Evolutionary conservation across 2,113 vertebrate genomes (phyloP).

Genomic region (Rhipidura dahli): DNA sequence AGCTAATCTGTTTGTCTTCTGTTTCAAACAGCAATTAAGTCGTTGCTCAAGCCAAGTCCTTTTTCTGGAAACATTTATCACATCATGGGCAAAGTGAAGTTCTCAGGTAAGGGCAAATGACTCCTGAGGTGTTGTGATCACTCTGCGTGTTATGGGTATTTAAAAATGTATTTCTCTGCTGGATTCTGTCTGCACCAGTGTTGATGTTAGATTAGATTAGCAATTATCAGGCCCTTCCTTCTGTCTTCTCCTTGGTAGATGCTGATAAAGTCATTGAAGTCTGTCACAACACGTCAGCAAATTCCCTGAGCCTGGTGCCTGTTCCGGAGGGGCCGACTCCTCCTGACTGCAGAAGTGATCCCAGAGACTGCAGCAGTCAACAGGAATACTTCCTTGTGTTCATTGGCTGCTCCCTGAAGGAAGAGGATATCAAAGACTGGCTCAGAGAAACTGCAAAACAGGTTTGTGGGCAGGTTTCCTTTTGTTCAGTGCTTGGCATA

Average conservation of each 20-base stretch:
- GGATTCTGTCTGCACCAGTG: not conserved
- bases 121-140: not conserved
- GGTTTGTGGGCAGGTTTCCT: slow-evolving; percentile 64
- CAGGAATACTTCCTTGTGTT: slow-evolving; percentile 85
- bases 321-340: slow-evolving; percentile 69
- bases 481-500: not conserved
- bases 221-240: not conserved
- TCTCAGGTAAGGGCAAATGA: slow-evolving; percentile 81
- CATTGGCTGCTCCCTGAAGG: slow-evolving; percentile 85
- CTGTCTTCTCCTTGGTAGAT: slow-evolving; percentile 68
- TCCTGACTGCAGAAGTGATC: slow-evolving; percentile 47
- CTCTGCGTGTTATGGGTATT: rapidly evolving
- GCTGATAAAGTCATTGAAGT: slow-evolving; percentile 84
- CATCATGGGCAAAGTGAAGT: slow-evolving; percentile 86
- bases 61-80: slow-evolving; percentile 93
- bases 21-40: slow-evolving; percentile 80
- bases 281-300: slow-evolving; percentile 83
- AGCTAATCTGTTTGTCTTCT: slow-evolving; percentile 19
- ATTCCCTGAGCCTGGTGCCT: slow-evolving; percentile 77
- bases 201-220: not conserved
- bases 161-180: not conserved
- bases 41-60: slow-evolving; percentile 82
- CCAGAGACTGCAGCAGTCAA: slow-evolving; percentile 41
- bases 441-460: slow-evolving; percentile 89
- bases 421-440: slow-evolving; percentile 91